Evolutionary conservation across 64 coral and sea anemone species (phyloP).

Genomic region (Catalaphyllia jardinei): DNA sequence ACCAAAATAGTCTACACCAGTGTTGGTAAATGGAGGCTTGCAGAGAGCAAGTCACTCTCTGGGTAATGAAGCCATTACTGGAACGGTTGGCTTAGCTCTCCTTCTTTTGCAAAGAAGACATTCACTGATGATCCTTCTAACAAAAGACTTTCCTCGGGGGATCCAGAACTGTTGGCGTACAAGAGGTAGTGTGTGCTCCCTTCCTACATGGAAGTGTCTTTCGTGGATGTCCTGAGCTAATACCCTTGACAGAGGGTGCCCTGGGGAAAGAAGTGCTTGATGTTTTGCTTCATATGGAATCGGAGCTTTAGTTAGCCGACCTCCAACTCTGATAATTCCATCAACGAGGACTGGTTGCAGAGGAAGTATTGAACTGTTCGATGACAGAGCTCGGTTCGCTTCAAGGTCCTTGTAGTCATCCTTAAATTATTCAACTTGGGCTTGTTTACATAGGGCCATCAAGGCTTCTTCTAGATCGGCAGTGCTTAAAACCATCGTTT

Average conservation of each 20-base stretch:
- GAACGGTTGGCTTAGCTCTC: not conserved
- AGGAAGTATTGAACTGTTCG: not conserved
- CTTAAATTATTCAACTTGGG: not conserved
- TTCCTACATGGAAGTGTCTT: not conserved
- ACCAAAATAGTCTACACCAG: constrained; percentile 45
- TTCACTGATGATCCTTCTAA: constrained; percentile 5
- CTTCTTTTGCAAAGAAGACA: constrained; percentile 14
- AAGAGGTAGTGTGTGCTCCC: constrained; percentile 22
- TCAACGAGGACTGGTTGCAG: not conserved
- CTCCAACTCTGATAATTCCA: not conserved
- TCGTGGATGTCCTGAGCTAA: not conserved
- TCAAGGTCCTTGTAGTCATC: not conserved
- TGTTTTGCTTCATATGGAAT: not conserved
- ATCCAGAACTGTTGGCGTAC: not conserved
- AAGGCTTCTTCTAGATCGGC: not conserved
- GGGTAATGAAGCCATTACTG: not conserved
- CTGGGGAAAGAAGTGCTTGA: not conserved
- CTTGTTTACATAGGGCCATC: not conserved
- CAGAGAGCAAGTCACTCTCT: not conserved
- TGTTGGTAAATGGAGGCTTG: constrained; percentile 2
- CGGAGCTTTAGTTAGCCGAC: not conserved
- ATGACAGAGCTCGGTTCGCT: not conserved
- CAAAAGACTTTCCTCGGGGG: not conserved
- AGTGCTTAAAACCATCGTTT: too few relatives aligned
- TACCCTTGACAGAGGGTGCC: not conserved